Percentiles rank a stretch among this genome's conserved stretches.
phyloP scores from a whole-genome alignment of 1,140 invertebrate species.

The Drosophila bocqueti region DNA sequence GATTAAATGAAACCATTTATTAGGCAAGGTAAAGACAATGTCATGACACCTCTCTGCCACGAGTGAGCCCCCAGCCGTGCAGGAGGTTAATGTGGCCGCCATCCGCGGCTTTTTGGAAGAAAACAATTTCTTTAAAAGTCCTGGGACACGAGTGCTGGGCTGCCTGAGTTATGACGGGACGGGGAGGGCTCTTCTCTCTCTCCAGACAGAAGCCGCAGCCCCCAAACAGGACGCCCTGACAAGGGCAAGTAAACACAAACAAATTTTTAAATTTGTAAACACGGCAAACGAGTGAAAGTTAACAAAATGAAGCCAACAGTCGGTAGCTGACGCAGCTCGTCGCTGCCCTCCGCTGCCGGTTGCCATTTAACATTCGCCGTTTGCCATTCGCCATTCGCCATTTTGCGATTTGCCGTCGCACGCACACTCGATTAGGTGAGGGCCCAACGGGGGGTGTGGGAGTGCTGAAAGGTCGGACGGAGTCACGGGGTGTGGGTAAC shows the following conservation, averaged over 20 bases:
- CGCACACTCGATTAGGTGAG: conserved; percentile 53
- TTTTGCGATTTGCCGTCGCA: conserved; percentile 46
- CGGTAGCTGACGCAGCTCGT: conserved; percentile 41
- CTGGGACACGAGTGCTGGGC: conserved; percentile 18
- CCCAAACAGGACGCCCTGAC: conserved; percentile 4
- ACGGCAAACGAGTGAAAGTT: conserved; percentile 66
- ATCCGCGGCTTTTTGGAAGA: conserved; percentile 18
- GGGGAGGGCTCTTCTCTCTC: conserved; percentile 10
- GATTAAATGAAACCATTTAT: conserved; percentile 83
- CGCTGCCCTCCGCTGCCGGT: conserved; percentile 15
- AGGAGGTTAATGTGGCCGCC: conserved; percentile 22
- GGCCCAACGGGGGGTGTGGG: not conserved
- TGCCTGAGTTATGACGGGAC: conserved; percentile 65
- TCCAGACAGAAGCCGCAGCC: conserved; percentile 28
- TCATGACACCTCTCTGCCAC: conserved; percentile 53
- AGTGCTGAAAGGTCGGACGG: conserved; percentile 3
- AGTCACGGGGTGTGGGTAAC: conserved; percentile 40
- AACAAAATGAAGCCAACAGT: conserved; percentile 68
- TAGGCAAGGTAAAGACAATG: conserved; percentile 76
- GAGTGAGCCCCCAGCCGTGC: conserved; percentile 17
- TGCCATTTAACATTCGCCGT: conserved; percentile 24
- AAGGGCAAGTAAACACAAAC: conserved; percentile 74
- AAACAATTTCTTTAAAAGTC: conserved; percentile 82
- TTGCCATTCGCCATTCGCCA: conserved; percentile 23
- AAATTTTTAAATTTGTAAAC: conserved; percentile 83